Percentiles rank a stretch among this genome's conserved stretches.
Evolutionary conservation across 1,140 invertebrate genomes (phyloP).

Genomic region (Diachasma alloeum): DNA sequence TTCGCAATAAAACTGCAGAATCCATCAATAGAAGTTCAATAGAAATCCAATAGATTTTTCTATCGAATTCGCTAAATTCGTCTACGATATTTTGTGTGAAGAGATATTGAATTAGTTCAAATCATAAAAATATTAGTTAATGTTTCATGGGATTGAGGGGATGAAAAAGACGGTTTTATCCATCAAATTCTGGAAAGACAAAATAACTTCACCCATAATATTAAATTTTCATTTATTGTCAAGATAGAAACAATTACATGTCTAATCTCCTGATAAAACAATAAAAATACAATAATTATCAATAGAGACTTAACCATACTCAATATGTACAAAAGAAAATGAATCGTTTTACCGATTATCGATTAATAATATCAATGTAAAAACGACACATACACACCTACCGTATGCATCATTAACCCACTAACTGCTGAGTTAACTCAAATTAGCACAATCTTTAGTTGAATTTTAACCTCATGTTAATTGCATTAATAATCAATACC

Average conservation of each 20-base stretch:
- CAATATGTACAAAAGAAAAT: not conserved
- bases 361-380: not conserved
- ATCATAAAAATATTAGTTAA: too few relatives aligned
- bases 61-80: too few relatives aligned
- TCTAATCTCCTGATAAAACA: not conserved
- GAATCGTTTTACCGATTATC: not conserved
- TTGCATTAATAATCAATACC: not conserved
- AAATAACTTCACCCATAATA: not conserved
- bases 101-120: too few relatives aligned
- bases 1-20: too few relatives aligned
- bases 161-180: too few relatives aligned
- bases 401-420: not conserved
- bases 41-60: too few relatives aligned
- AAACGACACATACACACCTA: not conserved
- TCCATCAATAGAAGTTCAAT: too few relatives aligned
- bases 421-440: not conserved
- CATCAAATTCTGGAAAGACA: too few relatives aligned
- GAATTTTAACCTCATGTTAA: not conserved
- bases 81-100: too few relatives aligned
- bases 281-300: not conserved
- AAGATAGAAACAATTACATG: not conserved
- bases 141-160: too few relatives aligned
- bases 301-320: not conserved
- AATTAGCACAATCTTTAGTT: not conserved
- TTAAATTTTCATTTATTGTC: slow-evolving; percentile 1